phyloP scores from a whole-genome alignment of 37 sponge, comb jelly and placozoan species.

The Spongilla lacustris region DNA sequence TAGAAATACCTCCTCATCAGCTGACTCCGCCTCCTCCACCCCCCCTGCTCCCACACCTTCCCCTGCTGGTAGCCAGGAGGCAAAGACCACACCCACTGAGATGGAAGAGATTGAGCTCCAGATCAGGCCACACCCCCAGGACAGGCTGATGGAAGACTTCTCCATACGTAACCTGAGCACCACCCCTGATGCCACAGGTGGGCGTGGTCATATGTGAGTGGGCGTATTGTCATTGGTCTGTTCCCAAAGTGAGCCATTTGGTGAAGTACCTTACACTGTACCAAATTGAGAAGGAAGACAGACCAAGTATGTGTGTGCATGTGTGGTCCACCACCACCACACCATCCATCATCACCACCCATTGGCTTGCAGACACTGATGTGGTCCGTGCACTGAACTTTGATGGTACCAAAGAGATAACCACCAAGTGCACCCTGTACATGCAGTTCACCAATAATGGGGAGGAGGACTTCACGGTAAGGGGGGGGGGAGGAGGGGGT shows the following conservation, averaged over 20 bases:
- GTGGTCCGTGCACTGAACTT: background rate
- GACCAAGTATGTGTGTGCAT: background rate
- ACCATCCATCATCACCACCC: too few relatives aligned
- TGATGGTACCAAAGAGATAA: background rate
- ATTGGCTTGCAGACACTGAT: background rate
- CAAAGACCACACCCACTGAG: background rate
- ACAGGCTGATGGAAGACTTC: conserved; percentile 1
- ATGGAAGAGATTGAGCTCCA: conserved; percentile 60
- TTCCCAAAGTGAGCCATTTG: conserved; percentile 40
- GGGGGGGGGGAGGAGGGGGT: background rate
- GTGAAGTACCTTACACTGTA: conserved; percentile 47
- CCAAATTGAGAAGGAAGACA: background rate
- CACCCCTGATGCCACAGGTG: conserved; percentile 45
- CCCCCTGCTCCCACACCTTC: background rate
- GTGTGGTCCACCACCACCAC: too few relatives aligned
- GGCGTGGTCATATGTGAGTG: background rate
- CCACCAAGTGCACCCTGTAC: background rate
- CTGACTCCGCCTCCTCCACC: background rate
- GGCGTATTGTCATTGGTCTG: background rate
- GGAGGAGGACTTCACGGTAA: conserved; percentile 8
- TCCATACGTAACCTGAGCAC: conserved; percentile 51
- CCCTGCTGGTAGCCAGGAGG: background rate
- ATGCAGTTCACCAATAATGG: conserved; percentile 3
- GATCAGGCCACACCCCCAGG: conserved; percentile 67
- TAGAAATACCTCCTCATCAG: background rate